Evolutionary conservation across 2,113 vertebrate genomes (phyloP).

Genomic region (Plecotus auritus): DNA sequence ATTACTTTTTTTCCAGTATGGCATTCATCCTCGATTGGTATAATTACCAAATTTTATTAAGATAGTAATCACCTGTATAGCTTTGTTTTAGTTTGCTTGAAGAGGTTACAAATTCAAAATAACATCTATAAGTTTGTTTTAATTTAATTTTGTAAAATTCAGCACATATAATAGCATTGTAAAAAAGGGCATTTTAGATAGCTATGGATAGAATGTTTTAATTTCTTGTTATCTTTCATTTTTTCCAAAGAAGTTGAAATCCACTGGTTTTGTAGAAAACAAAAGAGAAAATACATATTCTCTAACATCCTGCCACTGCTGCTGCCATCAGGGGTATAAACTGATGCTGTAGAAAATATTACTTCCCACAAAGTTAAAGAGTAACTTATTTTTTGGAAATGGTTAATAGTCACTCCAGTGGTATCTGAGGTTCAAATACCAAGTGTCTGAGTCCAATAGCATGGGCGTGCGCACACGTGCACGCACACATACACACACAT

Average conservation of each 20-base stretch:
- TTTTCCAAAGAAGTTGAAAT: background rate
- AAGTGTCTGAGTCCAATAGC: background rate
- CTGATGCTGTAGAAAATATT: constrained; percentile 23
- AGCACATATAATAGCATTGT: background rate
- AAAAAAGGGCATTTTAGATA: background rate
- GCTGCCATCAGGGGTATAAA: background rate
- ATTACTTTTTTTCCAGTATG: constrained; percentile 16
- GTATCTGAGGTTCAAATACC: background rate
- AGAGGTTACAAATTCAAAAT: constrained; percentile 14
- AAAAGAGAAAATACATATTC: constrained; percentile 11
- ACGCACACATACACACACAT: no score
- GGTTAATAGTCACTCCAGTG: background rate
- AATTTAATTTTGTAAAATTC: constrained; percentile 44
- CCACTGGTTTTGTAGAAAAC: background rate
- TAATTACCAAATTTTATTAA: background rate
- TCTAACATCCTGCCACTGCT: background rate
- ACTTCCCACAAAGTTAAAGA: constrained; percentile 34
- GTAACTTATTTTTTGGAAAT: constrained; percentile 37
- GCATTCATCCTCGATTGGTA: constrained; percentile 4
- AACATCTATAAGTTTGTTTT: background rate
- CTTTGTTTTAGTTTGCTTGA: constrained; percentile 27
- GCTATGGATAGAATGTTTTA: background rate
- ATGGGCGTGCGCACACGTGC: rapidly evolving
- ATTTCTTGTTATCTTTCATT: background rate
- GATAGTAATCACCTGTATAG: background rate